Percentiles rank a stretch among this genome's conserved stretches.
phyloP scores from a whole-genome alignment of 2,888 invertebrate genomes.

The Seira ritae region DNA sequence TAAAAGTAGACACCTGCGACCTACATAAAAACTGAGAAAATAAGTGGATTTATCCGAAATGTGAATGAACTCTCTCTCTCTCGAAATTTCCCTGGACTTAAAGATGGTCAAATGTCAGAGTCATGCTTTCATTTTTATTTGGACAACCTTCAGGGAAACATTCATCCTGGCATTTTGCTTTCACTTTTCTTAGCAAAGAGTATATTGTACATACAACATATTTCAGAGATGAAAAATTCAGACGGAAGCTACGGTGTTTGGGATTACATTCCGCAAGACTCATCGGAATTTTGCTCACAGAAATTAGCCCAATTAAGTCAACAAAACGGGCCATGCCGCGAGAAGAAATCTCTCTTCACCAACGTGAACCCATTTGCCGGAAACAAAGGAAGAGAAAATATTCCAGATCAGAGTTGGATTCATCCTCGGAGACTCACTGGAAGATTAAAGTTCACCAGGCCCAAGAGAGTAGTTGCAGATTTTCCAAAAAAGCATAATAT shows the following conservation, averaged over 20 bases:
- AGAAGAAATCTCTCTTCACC: background rate
- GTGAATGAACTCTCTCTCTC: no score
- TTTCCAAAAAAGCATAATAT: slow-evolving; percentile 32
- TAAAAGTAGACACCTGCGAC: no score
- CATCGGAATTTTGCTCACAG: background rate
- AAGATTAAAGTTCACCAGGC: slow-evolving; percentile 44
- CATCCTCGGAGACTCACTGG: slow-evolving; percentile 51
- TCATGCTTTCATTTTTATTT: background rate
- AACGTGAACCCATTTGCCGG: background rate
- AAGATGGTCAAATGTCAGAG: background rate
- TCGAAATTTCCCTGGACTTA: background rate
- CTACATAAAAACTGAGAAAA: no score
- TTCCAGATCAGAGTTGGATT: slow-evolving; percentile 2
- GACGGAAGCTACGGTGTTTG: slow-evolving; percentile 42
- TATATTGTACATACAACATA: background rate
- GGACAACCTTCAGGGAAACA: background rate
- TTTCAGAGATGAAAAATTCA: slow-evolving; percentile 29
- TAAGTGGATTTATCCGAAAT: no score
- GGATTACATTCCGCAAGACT: slow-evolving; percentile 35
- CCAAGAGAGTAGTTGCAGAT: slow-evolving; percentile 36
- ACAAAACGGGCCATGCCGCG: background rate
- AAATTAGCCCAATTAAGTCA: background rate
- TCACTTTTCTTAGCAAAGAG: no score
- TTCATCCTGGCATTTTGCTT: background rate
- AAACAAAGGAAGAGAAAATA: background rate